A percentile compares a stretch with the other conserved stretches of the same genome.
Conservation (phyloP, 2,113 vertebrate genomes). For the Eurystomus gularis region DNA sequence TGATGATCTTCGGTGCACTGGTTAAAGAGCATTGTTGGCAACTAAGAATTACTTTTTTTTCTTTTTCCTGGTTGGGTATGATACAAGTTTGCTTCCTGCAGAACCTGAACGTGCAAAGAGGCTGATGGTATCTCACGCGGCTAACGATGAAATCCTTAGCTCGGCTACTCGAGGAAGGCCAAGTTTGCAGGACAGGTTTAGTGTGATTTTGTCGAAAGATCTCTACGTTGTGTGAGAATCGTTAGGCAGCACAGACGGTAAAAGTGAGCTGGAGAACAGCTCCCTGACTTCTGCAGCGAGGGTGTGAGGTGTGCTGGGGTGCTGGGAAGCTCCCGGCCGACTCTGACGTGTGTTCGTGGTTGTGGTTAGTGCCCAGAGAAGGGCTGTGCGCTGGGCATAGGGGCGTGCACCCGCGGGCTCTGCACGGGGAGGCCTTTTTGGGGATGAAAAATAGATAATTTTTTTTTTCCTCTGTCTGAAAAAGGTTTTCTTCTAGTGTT, state of each 20-base stretch:
- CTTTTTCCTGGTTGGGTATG: neutral
- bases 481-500: neutral
- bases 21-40: neutral
- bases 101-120: neutral
- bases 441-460: neutral
- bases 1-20: fast-evolving
- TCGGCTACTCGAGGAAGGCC: neutral
- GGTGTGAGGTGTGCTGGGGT: neutral
- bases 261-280: neutral
- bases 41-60: neutral
- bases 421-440: neutral
- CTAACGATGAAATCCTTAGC: neutral
- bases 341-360: neutral
- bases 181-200: neutral
- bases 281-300: fast-evolving
- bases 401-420: neutral
- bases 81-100: neutral
- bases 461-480: neutral
- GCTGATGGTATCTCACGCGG: neutral
- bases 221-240: fast-evolving
- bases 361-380: neutral
- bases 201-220: neutral
- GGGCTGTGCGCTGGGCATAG: neutral
- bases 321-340: neutral
- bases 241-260: fast-evolving